Evolutionary conservation across 1,140 invertebrate species (phyloP).

Genomic region (Pogonomyrmex barbatus): DNA sequence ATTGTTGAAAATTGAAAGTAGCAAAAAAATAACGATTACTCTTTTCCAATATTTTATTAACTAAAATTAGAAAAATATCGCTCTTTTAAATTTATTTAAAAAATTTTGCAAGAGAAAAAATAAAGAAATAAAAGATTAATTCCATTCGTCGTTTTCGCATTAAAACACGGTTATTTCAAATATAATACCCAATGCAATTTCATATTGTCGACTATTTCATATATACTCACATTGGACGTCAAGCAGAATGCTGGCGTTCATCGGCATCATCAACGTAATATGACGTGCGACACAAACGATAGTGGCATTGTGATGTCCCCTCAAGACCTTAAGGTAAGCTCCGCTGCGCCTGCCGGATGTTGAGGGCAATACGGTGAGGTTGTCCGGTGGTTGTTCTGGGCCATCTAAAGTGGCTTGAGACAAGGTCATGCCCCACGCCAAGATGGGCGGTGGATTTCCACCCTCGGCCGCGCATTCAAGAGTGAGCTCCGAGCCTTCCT

Average conservation of each 20-base stretch:
- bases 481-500: slow-evolving; percentile 92
- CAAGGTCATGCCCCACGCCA: slow-evolving; percentile 90
- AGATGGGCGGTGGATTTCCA: slow-evolving; percentile 91
- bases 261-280: slow-evolving; percentile 88
- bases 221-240: slow-evolving; percentile 93
- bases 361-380: slow-evolving; percentile 83
- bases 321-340: slow-evolving; percentile 89
- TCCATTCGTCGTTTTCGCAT: neutral
- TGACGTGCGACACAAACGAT: slow-evolving; percentile 91
- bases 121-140: neutral
- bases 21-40: neutral
- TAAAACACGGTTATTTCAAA: neutral
- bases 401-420: slow-evolving; percentile 86
- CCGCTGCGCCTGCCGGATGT: slow-evolving; percentile 88
- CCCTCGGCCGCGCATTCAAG: slow-evolving; percentile 94
- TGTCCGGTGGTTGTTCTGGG: slow-evolving; percentile 86
- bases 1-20: slow-evolving; percentile 1
- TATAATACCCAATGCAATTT: neutral
- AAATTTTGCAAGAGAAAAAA: neutral
- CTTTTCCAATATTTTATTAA: neutral
- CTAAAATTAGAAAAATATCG: neutral
- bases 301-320: slow-evolving; percentile 91
- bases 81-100: neutral
- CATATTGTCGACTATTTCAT: neutral
- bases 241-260: slow-evolving; percentile 91